phyloP scores from a whole-genome alignment of 1,140 invertebrate species.

The Drosophila chauvacae region DNA sequence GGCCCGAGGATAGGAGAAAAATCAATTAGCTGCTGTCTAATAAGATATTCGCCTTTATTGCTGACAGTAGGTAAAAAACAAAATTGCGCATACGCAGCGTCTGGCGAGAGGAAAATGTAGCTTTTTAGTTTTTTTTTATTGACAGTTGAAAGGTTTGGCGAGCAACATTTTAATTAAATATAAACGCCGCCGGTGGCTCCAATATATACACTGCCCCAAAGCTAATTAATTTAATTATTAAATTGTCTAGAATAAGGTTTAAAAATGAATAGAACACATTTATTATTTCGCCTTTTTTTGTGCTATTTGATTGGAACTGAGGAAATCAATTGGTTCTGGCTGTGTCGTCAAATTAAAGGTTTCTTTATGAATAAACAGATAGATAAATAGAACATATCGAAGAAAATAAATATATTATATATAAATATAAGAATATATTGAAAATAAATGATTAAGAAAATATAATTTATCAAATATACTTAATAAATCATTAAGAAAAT shows the following conservation, averaged over 20 bases:
- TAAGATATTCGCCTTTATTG: conserved; percentile 47
- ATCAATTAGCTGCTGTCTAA: conserved; percentile 69
- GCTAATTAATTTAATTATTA: neutral
- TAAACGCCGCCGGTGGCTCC: conserved; percentile 5
- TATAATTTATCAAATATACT: too few species aligned
- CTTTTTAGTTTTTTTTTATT: conserved; percentile 37
- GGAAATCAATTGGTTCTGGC: neutral
- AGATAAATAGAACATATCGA: too few species aligned
- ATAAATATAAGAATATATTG: too few species aligned
- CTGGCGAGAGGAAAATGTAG: conserved; percentile 4
- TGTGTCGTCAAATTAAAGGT: too few species aligned
- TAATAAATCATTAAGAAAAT: neutral
- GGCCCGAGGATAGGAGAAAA: conserved; percentile 30
- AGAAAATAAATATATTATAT: too few species aligned
- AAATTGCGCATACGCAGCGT: conserved; percentile 66
- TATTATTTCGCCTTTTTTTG: conserved; percentile 12
- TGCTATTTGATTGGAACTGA: neutral
- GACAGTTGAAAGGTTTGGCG: conserved; percentile 48
- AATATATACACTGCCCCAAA: neutral
- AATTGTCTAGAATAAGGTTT: neutral
- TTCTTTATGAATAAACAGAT: neutral
- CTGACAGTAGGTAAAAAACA: conserved; percentile 41
- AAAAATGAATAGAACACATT: neutral
- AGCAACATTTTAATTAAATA: conserved; percentile 77
- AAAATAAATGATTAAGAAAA: neutral